Percentiles rank a stretch among this genome's conserved stretches.
Evolutionary conservation across 2,888 invertebrate species (phyloP).

Genomic region (Hypsopygia costalis): DNA sequence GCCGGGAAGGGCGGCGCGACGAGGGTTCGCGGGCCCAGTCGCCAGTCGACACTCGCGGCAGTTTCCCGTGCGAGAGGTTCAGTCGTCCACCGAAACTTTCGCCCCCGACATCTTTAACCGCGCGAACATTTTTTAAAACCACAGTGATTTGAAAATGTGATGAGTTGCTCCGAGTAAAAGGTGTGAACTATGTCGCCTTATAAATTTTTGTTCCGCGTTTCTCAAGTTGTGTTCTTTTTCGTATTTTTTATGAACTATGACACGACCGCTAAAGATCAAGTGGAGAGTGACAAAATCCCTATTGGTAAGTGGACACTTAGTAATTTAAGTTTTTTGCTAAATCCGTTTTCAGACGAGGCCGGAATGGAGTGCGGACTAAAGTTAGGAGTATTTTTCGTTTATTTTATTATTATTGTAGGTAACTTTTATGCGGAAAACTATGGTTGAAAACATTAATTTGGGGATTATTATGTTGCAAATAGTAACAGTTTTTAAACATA

Average conservation of each 20-base stretch:
- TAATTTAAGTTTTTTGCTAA: neutral
- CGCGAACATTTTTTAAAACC: constrained; percentile 24
- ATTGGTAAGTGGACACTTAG: constrained; percentile 43
- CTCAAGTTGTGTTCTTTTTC: constrained; percentile 40
- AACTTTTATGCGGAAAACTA: too few relatives aligned
- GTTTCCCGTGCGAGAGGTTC: constrained; percentile 19
- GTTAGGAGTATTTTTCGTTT: too few relatives aligned
- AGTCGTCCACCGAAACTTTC: constrained; percentile 28
- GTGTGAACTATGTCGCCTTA: constrained; percentile 31
- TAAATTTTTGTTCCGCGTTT: constrained; percentile 35
- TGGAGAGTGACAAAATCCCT: constrained; percentile 38
- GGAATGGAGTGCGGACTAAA: too few relatives aligned
- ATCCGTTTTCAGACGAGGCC: too few relatives aligned
- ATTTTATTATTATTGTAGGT: too few relatives aligned
- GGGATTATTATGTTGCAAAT: too few relatives aligned
- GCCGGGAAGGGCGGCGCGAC: constrained; percentile 40
- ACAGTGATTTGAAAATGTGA: constrained; percentile 35
- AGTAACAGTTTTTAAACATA: too few relatives aligned
- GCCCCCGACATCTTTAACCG: constrained; percentile 17
- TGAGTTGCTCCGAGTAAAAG: constrained; percentile 12
- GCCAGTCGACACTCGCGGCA: constrained; percentile 37
- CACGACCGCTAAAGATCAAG: constrained; percentile 30
- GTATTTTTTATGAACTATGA: constrained; percentile 42
- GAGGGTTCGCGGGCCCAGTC: constrained; percentile 42
- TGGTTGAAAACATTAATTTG: too few relatives aligned